Conservation (phyloP, 2,113 vertebrate species). For the Xiphophorus couchianus region DNA sequence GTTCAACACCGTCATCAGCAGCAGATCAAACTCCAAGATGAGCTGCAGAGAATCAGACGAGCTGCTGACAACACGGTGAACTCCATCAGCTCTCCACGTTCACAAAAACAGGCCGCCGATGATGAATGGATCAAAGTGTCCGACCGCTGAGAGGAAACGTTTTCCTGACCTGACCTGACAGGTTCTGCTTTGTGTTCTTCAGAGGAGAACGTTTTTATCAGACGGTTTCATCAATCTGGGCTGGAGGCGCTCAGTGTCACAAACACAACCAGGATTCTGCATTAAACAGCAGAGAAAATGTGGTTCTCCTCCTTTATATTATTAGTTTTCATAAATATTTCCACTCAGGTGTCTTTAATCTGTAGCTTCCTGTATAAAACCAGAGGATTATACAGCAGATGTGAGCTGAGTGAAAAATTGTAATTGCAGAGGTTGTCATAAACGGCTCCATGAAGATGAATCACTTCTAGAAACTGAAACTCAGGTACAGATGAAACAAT, state of each 20-base stretch:
- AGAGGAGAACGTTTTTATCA: conserved; percentile 9
- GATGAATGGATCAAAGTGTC: conserved; percentile 28
- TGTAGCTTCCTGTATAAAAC: no score
- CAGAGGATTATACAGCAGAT: no score
- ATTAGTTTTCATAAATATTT: no score
- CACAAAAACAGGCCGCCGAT: background rate
- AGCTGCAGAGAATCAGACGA: background rate
- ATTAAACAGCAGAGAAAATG: no score
- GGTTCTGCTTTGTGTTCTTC: background rate
- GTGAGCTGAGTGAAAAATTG: no score
- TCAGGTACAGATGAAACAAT: no score
- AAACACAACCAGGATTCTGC: background rate
- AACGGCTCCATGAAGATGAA: no score
- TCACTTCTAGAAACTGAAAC: no score
- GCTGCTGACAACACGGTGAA: conserved; percentile 15
- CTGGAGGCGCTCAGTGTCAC: background rate
- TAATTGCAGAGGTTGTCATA: no score
- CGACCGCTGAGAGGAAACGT: background rate
- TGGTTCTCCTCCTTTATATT: no score
- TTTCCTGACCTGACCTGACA: conserved; percentile 4
- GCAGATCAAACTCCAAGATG: background rate
- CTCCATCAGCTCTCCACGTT: background rate
- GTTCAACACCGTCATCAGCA: background rate
- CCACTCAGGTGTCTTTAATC: no score
- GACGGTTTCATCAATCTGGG: background rate